phyloP scores from a whole-genome alignment of 2,113 vertebrate species.

The Hippocampus comes region DNA sequence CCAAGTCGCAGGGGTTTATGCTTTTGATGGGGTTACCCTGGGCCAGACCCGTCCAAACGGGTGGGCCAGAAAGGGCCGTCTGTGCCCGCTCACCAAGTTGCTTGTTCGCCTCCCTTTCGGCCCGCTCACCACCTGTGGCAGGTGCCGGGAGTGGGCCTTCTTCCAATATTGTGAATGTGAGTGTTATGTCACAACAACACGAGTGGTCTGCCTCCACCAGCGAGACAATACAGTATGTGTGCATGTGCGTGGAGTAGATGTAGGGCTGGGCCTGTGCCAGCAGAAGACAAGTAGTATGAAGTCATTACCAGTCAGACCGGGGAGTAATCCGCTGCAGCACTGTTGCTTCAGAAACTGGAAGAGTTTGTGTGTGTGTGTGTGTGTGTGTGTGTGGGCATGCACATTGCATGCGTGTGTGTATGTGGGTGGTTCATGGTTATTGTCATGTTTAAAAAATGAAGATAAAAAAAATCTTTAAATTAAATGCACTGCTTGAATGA shows the following conservation, averaged over 20 bases:
- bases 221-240: slow-evolving; percentile 11
- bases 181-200: slow-evolving; percentile 3
- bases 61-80: too few species aligned
- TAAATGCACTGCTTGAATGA: too few species aligned
- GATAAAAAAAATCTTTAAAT: too few species aligned
- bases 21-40: too few species aligned
- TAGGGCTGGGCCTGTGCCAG: slow-evolving; percentile 41
- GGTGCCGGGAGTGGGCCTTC: not conserved
- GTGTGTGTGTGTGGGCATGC: not conserved
- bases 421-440: too few species aligned
- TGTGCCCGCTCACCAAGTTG: too few species aligned
- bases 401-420: not conserved
- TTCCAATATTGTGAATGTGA: not conserved
- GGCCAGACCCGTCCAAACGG: too few species aligned
- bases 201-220: not conserved
- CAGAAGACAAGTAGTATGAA: slow-evolving; percentile 49
- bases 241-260: slow-evolving; percentile 28
- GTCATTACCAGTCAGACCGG: slow-evolving; percentile 52
- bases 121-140: too few species aligned
- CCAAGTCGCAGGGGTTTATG: too few species aligned
- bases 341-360: slow-evolving; percentile 32
- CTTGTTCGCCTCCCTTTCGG: too few species aligned
- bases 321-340: slow-evolving; percentile 50
- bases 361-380: not conserved
- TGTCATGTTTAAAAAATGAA: not conserved